Base-by-base conservation (phyloP, 1,140 invertebrate species). In the Apis florea region DNA sequence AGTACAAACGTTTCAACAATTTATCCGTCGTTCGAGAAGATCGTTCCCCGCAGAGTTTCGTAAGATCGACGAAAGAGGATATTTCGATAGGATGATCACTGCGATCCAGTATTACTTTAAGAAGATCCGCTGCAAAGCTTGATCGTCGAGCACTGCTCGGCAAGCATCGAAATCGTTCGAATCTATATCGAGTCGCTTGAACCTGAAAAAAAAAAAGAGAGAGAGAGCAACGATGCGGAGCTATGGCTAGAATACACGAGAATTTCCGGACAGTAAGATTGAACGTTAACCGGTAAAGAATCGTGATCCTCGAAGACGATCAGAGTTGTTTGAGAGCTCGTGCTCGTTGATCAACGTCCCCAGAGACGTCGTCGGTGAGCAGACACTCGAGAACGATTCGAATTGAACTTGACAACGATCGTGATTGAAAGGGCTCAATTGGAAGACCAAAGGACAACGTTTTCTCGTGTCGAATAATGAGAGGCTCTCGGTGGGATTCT, bases 21-120 rank as follows among this genome's bases (percentile, higher is more conserved):
- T 10, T 53, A n/a, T 11, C 26, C 4, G 9, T 47, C 4, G n/a
- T 59, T 19, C 19, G 21, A 17, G 13, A 54, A 9, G 5, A 66
- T 56, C 21, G 31, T 51, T 49, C 5, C 11, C n/a, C n/a, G 10
- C 21, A 51, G 17, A 10, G 15, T 31, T 31, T 63, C 61, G 61
- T 19, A 26, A 24, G 9, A 19, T 3, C 17, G 24, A 15, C 21
- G n/a, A 53, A 82, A 17, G 10, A 54, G 17, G 11, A 24, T 24
- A 17, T 1, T 10, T 21, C 26, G 80, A 51, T 69, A 82, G 80
- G 66, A 77, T 69, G 79, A 67, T 31, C 71, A 51, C 26, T 59
- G 72, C 71, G 63, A 58, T 81, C 24, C 61, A 75, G 19, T 75
- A 81, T 19, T 81, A 81, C 61, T 75, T 79, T 53, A 79, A 79